phyloP scores from a whole-genome alignment of 2,113 vertebrate genomes.

The Brachyhypopomus occidentalis region DNA sequence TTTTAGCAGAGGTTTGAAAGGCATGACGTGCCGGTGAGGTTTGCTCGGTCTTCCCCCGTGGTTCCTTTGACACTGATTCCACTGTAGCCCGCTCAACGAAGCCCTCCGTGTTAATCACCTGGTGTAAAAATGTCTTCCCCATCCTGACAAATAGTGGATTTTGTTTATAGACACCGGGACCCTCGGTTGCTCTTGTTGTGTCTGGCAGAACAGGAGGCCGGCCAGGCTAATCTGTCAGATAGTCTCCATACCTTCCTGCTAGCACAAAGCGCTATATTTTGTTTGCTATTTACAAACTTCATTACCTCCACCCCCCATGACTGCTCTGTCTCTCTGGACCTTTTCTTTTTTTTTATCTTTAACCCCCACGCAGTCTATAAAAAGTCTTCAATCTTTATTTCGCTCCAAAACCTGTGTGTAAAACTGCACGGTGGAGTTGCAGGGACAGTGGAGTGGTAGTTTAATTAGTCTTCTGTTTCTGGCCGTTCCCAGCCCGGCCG shows the following conservation, averaged over 20 bases:
- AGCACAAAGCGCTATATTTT: slow-evolving; percentile 31
- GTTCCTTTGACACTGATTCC: slow-evolving; percentile 37
- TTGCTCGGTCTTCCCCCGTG: slow-evolving; percentile 15
- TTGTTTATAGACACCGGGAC: slow-evolving; percentile 43
- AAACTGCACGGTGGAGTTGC: neutral
- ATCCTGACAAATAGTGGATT: slow-evolving; percentile 38
- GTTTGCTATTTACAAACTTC: slow-evolving; percentile 42
- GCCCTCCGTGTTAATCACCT: slow-evolving; percentile 43
- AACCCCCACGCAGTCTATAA: slow-evolving; percentile 12
- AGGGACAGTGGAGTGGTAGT: slow-evolving; percentile 36
- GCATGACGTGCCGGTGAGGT: neutral
- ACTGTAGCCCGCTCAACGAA: neutral
- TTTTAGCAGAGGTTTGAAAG: neutral
- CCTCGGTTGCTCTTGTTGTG: slow-evolving; percentile 40
- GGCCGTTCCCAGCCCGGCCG: slow-evolving; percentile 32
- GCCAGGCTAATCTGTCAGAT: slow-evolving; percentile 19
- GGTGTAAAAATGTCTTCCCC: slow-evolving; percentile 45
- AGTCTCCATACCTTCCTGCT: slow-evolving; percentile 4
- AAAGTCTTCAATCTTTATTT: slow-evolving; percentile 8
- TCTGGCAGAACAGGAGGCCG: slow-evolving; percentile 24
- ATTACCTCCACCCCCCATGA: slow-evolving; percentile 13
- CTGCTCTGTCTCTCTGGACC: slow-evolving; percentile 1
- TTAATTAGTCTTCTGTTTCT: slow-evolving; percentile 49
- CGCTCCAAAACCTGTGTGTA: slow-evolving; percentile 31
- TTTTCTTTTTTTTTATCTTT: too few species aligned